Evolutionary conservation across 2,797 vertebrate genomes (phyloP).

Genomic region (Sebastes ruberrimus): DNA sequence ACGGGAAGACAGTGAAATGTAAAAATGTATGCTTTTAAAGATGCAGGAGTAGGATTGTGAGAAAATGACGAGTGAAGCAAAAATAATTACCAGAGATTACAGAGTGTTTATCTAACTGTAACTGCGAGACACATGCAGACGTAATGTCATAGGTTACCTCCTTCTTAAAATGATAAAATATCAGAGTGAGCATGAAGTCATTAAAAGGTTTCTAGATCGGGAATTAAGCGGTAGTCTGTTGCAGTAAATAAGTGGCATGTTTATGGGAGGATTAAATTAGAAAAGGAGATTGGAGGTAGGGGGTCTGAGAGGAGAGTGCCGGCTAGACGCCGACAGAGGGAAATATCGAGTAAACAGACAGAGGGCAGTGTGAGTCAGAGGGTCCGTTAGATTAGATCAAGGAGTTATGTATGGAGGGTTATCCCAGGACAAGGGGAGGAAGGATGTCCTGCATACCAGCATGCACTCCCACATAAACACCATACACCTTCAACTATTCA

Average conservation of each 20-base stretch:
- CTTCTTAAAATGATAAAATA: neutral
- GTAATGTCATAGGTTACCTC: slow-evolving; percentile 7
- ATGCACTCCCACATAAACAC: slow-evolving; percentile 29
- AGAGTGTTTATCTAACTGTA: neutral
- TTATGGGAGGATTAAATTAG: slow-evolving; percentile 46
- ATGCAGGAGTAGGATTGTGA: slow-evolving; percentile 1
- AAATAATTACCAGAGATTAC: slow-evolving; percentile 11
- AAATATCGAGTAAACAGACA: slow-evolving; percentile 2
- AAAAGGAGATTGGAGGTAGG: slow-evolving; percentile 25
- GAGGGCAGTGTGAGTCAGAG: neutral
- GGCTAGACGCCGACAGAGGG: neutral
- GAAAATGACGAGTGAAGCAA: slow-evolving; percentile 23
- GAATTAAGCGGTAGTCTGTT: slow-evolving; percentile 5
- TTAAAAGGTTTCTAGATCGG: neutral
- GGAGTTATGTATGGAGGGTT: slow-evolving; percentile 32
- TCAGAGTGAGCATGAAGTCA: neutral
- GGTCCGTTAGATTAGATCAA: neutral
- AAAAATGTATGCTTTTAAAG: slow-evolving; percentile 21
- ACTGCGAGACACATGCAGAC: neutral
- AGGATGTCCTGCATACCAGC: slow-evolving; percentile 1
- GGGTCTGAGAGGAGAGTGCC: slow-evolving; percentile 9
- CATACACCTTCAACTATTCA: neutral
- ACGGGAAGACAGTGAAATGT: slow-evolving; percentile 5
- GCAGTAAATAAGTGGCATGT: slow-evolving; percentile 5
- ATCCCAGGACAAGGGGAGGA: slow-evolving; percentile 28